Evolutionary conservation across 1,140 invertebrate genomes (phyloP), one percentile per base, ranked within the genome.

Genomic region (Dryas iulia): DNA sequence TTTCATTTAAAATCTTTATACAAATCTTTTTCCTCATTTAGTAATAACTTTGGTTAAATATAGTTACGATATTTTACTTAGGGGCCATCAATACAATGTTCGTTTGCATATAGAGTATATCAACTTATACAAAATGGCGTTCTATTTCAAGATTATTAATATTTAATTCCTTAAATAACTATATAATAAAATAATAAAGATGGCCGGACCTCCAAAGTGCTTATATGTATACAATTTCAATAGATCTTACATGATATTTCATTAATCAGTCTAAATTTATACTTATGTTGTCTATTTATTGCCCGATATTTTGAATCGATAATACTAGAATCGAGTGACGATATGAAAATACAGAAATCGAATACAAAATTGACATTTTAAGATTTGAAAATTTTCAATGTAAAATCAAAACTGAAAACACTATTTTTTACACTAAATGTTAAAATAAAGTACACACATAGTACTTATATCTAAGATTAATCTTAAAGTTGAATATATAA

Each of bases 261-360:
- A 53, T 52, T 28, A 62, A 62, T 53, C 59, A 62, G 59, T 62
- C 59, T 53, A 62, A 18, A 24, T 30, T 53, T 53, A 47, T 18
- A 47, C 39, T 47, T 47, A 21, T 10, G 14, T 18, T 21, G 14
- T 21, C 18, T 47, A 18, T 21, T 47, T 47, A 47, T 47, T 47
- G 39, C 14, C 14, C 18, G 14, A 47, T 47, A 47, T 21, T 21
- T 8, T 10, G 10, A 21, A 47, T 47, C 39, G 39, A 47, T 47
- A 3, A 18, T 18, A 47, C 1, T 18, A 47, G 6, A 47, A 47
- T 47, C 39, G 39, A 47, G 33, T 35, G 33, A 35, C n/a, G 33
- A 35, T 35, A n/a, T 35, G 5, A 47, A 18, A 47, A 18, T 21
- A 47, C 18, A 5, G 18, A n/a, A 47, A 47, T 21, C 18, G n/a